Conservation (phyloP, 2,888 invertebrate species). For the Drosophila flavopinicola region DNA sequence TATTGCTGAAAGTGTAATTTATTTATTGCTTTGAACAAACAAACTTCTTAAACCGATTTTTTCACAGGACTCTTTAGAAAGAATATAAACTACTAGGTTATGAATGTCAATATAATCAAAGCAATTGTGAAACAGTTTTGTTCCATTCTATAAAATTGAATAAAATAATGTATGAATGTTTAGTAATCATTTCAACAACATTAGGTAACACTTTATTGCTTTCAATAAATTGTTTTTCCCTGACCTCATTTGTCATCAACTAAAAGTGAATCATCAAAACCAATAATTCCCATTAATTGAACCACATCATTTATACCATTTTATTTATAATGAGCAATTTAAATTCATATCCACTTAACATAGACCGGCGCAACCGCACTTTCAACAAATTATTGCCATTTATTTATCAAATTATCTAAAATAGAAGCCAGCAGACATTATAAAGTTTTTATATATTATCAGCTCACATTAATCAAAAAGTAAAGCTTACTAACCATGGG, state of each 20-base stretch:
- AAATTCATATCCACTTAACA: constrained; percentile 30
- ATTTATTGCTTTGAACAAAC: too few relatives aligned
- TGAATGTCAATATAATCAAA: too few relatives aligned
- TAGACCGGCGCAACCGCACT: constrained; percentile 43
- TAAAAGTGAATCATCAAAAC: constrained; percentile 1
- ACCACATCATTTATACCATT: constrained; percentile 3
- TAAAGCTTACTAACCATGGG: too few relatives aligned
- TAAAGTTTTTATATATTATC: constrained; percentile 1
- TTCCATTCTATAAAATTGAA: too few relatives aligned
- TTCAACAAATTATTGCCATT: constrained; percentile 8
- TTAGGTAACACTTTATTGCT: not conserved
- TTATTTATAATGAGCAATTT: constrained; percentile 21
- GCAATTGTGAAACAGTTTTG: too few relatives aligned
- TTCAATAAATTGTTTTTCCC: too few relatives aligned
- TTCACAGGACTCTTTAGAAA: too few relatives aligned
- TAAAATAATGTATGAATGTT: too few relatives aligned
- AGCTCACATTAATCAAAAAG: not conserved
- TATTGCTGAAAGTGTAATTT: too few relatives aligned
- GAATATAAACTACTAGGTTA: too few relatives aligned
- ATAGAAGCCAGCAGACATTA: not conserved
- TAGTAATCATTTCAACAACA: too few relatives aligned
- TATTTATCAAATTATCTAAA: not conserved
- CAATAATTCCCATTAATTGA: constrained; percentile 13
- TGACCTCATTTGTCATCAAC: not conserved
- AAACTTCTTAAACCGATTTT: too few relatives aligned